Percentiles rank a stretch among this genome's conserved stretches.
phyloP scores from a whole-genome alignment of 2,797 vertebrate genomes.

The Eulemur coronatus region DNA sequence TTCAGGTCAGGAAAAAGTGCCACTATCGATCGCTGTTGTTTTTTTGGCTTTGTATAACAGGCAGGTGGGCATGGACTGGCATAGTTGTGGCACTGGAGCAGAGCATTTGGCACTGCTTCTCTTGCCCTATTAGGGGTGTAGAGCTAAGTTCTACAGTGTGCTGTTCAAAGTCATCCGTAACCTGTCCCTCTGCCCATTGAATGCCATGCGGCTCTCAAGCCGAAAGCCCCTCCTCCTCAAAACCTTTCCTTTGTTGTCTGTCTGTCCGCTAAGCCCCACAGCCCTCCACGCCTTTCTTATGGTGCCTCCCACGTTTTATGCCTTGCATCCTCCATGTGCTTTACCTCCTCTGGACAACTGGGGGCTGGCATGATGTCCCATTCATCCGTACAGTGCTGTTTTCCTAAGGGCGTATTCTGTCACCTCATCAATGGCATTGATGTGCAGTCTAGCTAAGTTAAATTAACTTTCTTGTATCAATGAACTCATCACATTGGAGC shows the following conservation, averaged over 20 bases:
- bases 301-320: neutral
- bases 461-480: slow-evolving; percentile 22
- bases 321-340: neutral
- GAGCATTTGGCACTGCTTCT: neutral
- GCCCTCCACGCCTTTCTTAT: neutral
- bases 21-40: neutral
- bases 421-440: neutral
- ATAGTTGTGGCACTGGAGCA: neutral
- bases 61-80: neutral
- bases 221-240: neutral
- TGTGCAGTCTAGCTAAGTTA: neutral
- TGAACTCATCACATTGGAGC: neutral
- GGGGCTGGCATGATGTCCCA: neutral
- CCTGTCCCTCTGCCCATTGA: neutral
- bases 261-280: neutral
- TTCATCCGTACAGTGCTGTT: neutral
- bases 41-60: neutral
- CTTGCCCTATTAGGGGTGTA: neutral
- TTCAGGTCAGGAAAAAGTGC: neutral
- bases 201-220: neutral
- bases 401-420: neutral
- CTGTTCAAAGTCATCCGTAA: neutral
- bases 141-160: neutral
- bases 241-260: neutral
- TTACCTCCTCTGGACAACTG: neutral